Base-by-base conservation (phyloP, 2,113 vertebrate species). In the Oxyruncus cristatus region DNA sequence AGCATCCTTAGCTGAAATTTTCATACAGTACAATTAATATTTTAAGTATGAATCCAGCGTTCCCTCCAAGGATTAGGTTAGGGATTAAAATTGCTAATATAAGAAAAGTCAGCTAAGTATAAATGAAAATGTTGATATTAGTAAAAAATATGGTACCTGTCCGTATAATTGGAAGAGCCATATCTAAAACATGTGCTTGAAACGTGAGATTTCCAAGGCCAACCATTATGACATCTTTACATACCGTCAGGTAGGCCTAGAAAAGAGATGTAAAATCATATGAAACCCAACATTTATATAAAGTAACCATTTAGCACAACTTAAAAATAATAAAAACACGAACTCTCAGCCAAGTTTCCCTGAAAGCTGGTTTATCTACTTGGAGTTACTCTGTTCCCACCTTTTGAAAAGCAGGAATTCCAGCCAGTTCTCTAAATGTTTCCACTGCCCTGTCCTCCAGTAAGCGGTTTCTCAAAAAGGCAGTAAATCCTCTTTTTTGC, bases 171-270 rank as follows among this genome's bases (percentile, higher is more conserved):
- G 92, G 90, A 6, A 98, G 98, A 76, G 97, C 98, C 88, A 98
- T 66, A 59, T 98, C 98, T 56, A 99, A 97, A 81, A 99, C 78
- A 7, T 97, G 96, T 78, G 93, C 86, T 85, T 98, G 99, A 97
- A 99, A 99, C 0, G 79, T 55, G 26, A 79, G 20, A 66, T 99
- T 98, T 4, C 98, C 99, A 62, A 99, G 97, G 92, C 98, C 98
- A 44, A 99, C 98, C 75, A 99, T 98, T 46, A 99, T 71, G 59
- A 98, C 95, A 23, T 99, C 99, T 80, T 98, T 98, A 88, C 98
- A 98, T 27, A 99, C 97, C 1, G 95, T 92, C 94, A 99, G 95
- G 95, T 98, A 99, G 56, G 92, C 97, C 99, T 99, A 97, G 21
- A 79, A 74, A 61, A 77, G 83, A 97, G 55, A 65, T 26, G 66